Evolutionary conservation across 2,113 vertebrate species (phyloP), one percentile per base, ranked within the genome.

Genomic region (Oryzias curvinotus): DNA sequence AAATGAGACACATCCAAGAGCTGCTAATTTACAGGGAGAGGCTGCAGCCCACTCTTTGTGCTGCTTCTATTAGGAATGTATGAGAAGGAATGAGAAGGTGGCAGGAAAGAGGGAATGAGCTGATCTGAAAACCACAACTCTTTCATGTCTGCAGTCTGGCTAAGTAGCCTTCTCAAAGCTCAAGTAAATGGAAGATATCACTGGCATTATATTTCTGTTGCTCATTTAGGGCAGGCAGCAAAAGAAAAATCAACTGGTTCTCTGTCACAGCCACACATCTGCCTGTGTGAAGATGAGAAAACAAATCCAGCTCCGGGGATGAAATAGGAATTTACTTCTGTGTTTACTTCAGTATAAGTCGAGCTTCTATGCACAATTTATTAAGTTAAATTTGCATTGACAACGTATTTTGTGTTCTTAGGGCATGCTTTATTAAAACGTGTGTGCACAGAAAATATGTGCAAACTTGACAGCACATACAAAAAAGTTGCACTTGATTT

Each of bases 181-280:
- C 54, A 19, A 58, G 68, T 62, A 75, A 84, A 86, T 78, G 71
- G 62, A 73, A 78, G 68, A 78, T 70, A 73, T 78, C 50, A 62
- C 76, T 80, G 62, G 62, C 73, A 73, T 79, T 75, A 73, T 74
- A 75, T 73, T 68, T 42, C 65, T 62, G 62, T 68, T 57, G 55
- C 76, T 84, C 71, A 84, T 84, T 86, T 84, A 80, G 59, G 69
- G 51, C 76, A 67, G 58, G 73, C 48, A 73, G 73, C 70, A 46
- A 62, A 68, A 68, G 68, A 47, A 80, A 78, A 76, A 82, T 80
- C 73, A 77, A 73, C 77, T 72, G 75, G 60, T 26, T 56, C 54
- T 50, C 18, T 41, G 47, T 75, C 68, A 49, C 45, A 62, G 62
- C 59, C 8, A 1, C 66, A 59, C 7, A 52, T 51, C 43, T 65